Evolutionary conservation across 2,113 vertebrate species (phyloP).

Genomic region (Eptesicus fuscus): DNA sequence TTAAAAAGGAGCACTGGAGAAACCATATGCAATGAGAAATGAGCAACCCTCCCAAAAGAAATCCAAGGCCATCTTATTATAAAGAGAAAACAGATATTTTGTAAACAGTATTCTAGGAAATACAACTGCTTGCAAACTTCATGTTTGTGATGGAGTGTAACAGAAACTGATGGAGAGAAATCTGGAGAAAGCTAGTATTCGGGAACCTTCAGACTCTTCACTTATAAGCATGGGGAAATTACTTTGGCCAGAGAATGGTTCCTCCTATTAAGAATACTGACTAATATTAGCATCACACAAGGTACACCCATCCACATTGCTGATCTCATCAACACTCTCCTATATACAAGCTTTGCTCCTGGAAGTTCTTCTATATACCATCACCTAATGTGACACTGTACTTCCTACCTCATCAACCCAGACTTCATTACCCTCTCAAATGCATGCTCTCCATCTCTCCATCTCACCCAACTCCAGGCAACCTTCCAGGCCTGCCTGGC

Average conservation of each 20-base stretch:
- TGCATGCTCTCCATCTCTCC: background rate
- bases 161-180: background rate
- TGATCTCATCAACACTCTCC: background rate
- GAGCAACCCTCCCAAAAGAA: background rate
- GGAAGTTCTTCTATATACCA: background rate
- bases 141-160: background rate
- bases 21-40: background rate
- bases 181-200: background rate
- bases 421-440: background rate
- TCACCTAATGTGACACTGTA: background rate
- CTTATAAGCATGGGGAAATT: background rate
- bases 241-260: background rate
- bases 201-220: background rate
- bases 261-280: background rate
- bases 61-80: background rate
- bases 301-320: background rate
- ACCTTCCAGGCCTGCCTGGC: background rate
- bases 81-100: slow-evolving; percentile 3
- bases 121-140: background rate
- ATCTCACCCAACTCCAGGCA: background rate
- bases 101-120: background rate
- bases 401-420: background rate
- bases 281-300: background rate
- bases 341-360: background rate
- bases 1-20: background rate